phyloP scores from a whole-genome alignment of 2,888 invertebrate species.

The Epistrophe eligans region DNA sequence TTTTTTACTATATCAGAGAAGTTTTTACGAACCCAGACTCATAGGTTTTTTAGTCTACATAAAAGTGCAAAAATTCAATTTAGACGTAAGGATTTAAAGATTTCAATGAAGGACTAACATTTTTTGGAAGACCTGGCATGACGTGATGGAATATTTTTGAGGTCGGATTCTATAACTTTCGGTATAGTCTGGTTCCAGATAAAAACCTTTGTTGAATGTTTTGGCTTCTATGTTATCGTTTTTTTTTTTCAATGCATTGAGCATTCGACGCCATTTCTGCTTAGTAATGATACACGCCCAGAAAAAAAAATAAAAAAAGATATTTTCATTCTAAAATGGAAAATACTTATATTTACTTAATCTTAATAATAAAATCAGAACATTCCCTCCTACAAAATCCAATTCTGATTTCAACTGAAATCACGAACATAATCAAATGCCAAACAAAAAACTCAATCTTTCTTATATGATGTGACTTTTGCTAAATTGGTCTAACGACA shows the following conservation, averaged over 20 bases:
- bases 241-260: neutral
- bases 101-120: too few species aligned
- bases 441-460: slow-evolving; percentile 3
- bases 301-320: neutral
- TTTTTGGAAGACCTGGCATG: too few species aligned
- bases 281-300: neutral
- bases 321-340: neutral
- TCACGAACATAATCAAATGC: neutral
- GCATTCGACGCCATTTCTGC: neutral
- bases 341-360: neutral
- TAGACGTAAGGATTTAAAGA: too few species aligned
- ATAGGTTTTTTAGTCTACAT: too few species aligned
- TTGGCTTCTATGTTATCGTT: neutral
- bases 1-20: too few species aligned
- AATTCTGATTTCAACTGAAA: neutral
- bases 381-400: neutral
- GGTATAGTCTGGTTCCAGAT: too few species aligned
- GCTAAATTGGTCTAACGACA: slow-evolving; percentile 7
- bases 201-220: neutral
- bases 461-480: neutral
- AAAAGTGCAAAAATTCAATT: too few species aligned
- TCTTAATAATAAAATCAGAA: slow-evolving; percentile 15
- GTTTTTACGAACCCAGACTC: too few species aligned
- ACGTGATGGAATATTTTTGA: too few species aligned
- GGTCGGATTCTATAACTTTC: too few species aligned